Base-by-base conservation (phyloP, 2,797 vertebrate genomes). In the Chiloscyllium punctatum region DNA sequence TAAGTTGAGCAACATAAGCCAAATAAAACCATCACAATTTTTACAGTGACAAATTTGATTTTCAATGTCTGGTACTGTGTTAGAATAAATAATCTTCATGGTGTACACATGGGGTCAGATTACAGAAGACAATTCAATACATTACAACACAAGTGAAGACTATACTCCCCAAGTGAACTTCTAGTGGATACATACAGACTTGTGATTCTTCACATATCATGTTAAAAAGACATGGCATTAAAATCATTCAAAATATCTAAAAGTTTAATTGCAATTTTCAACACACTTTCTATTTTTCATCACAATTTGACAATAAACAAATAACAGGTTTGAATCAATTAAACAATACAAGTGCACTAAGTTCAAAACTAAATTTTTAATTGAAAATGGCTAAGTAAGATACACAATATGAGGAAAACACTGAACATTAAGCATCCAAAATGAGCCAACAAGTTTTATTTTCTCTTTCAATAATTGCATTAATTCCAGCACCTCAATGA, bases 401-500 rank as follows among this genome's bases (percentile, higher is more conserved):
- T 69, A 16, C 37, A 72, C 15, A 16, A 6, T 33, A 95, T 51
- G 7, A 74, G 71, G 71, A 9, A 77, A 37, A 9, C 23, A 77
- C 71, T 18, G 48, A 30, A 95, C 13, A 77, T 95, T 21, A 53
- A 16, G 11, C 11, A 25, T 72, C 42, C 71, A 42, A 72, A 51
- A 23, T 74, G 68, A 72, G 27, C 13, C 7, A 3, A 48, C 2
- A 94, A 33, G 13, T 72, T n/a, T n/a, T 42, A 57, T 68, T 37
- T 84, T 48, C 74, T 48, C 37, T 48, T 84, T n/a, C 48, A 48
- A 71, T 71, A 95, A 96, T 97, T 97, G 96, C 97, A 96, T 97
- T 98, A 98, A 98, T 98, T 98, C 97, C 98, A 97, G 97, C 96
- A 96, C 96, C 96, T 97, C 97, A 97, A 97, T 98, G 97, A 96